Evolutionary conservation across 2,113 vertebrate genomes (phyloP).

Genomic region (Tachysurus fulvidraco): DNA sequence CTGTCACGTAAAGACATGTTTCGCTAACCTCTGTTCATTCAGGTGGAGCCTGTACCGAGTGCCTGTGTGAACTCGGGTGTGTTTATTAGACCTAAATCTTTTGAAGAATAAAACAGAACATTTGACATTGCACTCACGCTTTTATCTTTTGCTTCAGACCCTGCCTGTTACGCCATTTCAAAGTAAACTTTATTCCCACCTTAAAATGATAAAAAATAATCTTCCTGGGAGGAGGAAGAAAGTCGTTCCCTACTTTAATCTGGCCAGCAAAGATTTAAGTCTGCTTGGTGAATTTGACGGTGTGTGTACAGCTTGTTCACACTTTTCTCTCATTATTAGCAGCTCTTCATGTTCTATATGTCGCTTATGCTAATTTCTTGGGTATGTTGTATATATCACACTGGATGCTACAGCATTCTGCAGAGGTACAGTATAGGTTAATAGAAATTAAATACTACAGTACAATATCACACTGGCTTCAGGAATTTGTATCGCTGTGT

Average conservation of each 20-base stretch:
- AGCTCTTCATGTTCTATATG: constrained; percentile 16
- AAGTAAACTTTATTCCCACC: constrained; percentile 44
- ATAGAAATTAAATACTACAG: constrained; percentile 28
- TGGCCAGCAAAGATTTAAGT: constrained; percentile 35
- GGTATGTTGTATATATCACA: constrained; percentile 31
- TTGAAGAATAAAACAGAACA: not conserved
- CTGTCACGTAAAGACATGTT: constrained; percentile 17
- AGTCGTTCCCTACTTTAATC: constrained; percentile 35
- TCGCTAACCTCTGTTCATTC: not conserved
- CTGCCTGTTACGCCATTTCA: constrained; percentile 42
- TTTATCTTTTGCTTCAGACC: constrained; percentile 44
- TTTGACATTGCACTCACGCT: constrained; percentile 25
- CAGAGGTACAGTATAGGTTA: not conserved
- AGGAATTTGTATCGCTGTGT: not conserved
- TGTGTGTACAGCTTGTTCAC: constrained; percentile 17
- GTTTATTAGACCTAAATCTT: constrained; percentile 39
- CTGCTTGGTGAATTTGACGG: constrained; percentile 14
- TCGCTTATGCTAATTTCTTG: constrained; percentile 22
- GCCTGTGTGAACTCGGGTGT: constrained; percentile 23
- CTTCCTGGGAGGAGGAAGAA: not conserved
- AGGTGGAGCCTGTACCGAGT: not conserved
- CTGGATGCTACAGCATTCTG: not conserved
- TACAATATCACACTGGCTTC: not conserved
- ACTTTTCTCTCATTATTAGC: constrained; percentile 37
- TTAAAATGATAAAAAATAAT: constrained; percentile 47